Evolutionary conservation across 2,113 vertebrate species (phyloP).

Genomic region (Amblyopsis rosae): DNA sequence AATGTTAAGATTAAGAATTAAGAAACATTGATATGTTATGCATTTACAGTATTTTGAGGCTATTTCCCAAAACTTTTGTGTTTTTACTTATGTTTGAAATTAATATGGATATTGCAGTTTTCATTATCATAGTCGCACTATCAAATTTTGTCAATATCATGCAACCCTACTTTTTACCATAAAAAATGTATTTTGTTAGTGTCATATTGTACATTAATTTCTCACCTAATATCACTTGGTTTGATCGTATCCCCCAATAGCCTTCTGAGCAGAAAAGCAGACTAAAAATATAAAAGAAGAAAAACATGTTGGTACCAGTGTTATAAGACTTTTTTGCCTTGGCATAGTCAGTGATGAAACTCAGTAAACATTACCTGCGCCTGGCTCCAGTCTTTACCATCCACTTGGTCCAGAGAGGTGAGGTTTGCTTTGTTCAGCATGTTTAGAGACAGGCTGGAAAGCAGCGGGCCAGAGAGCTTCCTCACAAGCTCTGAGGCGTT

Average conservation of each 20-base stretch:
- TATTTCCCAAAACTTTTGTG: no score
- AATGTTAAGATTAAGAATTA: no score
- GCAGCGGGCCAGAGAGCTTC: constrained; percentile 42
- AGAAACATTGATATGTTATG: no score
- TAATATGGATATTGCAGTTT: no score
- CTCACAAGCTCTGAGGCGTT: constrained; percentile 48
- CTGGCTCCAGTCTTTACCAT: constrained; percentile 47
- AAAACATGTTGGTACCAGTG: not conserved
- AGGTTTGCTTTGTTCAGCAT: constrained; percentile 51
- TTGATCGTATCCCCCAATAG: constrained; percentile 36
- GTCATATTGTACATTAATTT: not conserved
- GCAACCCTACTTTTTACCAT: no score
- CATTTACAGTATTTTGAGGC: no score
- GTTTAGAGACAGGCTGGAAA: constrained; percentile 50
- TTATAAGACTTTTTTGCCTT: not conserved
- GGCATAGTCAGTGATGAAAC: not conserved
- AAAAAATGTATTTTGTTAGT: not conserved
- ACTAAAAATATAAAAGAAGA: constrained; percentile 42
- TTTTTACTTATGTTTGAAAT: no score
- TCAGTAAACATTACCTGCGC: constrained; percentile 58
- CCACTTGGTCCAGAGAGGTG: constrained; percentile 53
- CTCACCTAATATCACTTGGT: constrained; percentile 21
- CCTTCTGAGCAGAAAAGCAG: constrained; percentile 55
- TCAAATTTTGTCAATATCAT: no score
- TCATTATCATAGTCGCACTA: no score